Evolutionary conservation across 1,140 invertebrate genomes (phyloP), one percentile per base, ranked within the genome.

Genomic region (Heterodera schachtii): DNA sequence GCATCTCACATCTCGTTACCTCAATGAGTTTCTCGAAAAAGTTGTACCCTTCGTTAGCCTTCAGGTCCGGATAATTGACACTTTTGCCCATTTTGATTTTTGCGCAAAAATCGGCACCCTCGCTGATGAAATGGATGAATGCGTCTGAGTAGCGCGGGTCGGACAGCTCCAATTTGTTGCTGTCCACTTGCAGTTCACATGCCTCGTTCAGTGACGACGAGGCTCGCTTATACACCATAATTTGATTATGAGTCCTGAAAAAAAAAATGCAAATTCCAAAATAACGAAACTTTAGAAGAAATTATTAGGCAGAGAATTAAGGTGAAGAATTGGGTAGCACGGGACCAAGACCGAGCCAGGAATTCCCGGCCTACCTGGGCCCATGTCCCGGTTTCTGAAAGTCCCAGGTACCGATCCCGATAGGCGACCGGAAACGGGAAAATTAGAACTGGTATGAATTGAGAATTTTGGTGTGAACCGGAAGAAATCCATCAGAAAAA

Each of bases 81-180:
- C 19, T 64, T 64, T 64, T 64, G 57, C 19, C 57, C 57, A 64
- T 13, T 19, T 64, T 64, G 4, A 64, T 5, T 19, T 5, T 19
- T 13, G 13, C 19, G 19, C 57, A 64, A 4, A 19, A n/a, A 3
- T 3, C 57, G 13, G 57, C 57, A 5, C 57, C 57, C 57, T 64
- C 57, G 57, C 13, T 19, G 19, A 77, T n/a, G 19, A 77, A 43
- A 3, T 46, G 71, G 49, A 46, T 69, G 4, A 77, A 57, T 0
- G 75, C 75, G 75, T 44, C 75, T 52, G 75, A 73, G 19, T 73
- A 77, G 5, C 5, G 75, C 16, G 73, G 69, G 5, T 52, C 43
- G 66, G 5, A 75, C 16, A 64, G 57, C 11, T 64, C 57, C 11
- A 64, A 64, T 5, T 64, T 5, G 16, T 64, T 64, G 57, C 57